Evolutionary conservation across 2,113 vertebrate genomes (phyloP).

Genomic region (Cebus imitator): DNA sequence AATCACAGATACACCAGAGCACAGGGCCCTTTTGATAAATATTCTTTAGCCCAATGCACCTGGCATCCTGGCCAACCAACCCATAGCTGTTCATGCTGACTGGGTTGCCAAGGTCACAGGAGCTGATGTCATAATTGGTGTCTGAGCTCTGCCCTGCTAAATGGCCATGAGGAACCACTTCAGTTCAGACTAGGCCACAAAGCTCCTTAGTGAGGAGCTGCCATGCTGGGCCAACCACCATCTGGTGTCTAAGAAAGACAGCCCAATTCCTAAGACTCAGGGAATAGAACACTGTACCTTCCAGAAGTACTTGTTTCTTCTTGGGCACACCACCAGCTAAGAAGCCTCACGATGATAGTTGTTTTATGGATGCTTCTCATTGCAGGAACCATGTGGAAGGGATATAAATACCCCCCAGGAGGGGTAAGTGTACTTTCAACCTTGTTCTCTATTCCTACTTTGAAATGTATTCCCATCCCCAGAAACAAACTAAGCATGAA

Average conservation of each 20-base stretch:
- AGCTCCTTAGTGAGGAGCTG: constrained; percentile 39
- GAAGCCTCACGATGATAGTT: constrained; percentile 57
- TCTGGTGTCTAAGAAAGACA: constrained; percentile 46
- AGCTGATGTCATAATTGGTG: constrained; percentile 64
- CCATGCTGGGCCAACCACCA: constrained; percentile 31
- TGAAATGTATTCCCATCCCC: not conserved
- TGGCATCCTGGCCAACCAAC: not conserved
- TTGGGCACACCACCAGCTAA: not conserved
- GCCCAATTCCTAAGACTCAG: not conserved
- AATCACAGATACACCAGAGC: not conserved
- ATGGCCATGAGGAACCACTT: not conserved
- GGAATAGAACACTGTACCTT: not conserved
- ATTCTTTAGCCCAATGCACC: not conserved
- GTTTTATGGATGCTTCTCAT: constrained; percentile 79
- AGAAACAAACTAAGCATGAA: not conserved
- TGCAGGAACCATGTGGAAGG: constrained; percentile 76
- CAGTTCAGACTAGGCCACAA: constrained; percentile 28
- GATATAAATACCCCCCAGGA: constrained; percentile 75
- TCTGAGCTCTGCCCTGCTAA: not conserved
- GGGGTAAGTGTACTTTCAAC: constrained; percentile 67
- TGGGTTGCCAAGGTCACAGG: constrained; percentile 9
- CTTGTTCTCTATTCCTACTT: not conserved
- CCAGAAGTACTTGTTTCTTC: not conserved
- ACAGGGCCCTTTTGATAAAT: not conserved
- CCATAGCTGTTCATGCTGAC: not conserved